Conservation (phyloP, 2,888 invertebrate genomes). For the Strigamia transsilvanica region DNA sequence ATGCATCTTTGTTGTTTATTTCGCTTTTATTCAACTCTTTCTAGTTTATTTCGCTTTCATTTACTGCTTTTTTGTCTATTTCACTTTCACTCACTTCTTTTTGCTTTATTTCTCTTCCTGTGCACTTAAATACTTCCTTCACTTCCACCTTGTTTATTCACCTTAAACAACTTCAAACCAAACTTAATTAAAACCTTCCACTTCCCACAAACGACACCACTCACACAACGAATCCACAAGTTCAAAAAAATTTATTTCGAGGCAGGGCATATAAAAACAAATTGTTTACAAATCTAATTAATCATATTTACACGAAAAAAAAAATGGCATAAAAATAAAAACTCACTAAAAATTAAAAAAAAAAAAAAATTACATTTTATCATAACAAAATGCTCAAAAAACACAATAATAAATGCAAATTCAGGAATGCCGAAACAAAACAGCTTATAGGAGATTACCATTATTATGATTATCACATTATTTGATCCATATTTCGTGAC, state of each 20-base stretch:
- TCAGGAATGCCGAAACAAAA: slow-evolving; percentile 9
- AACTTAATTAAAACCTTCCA: too few species aligned
- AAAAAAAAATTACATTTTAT: neutral
- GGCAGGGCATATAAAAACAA: neutral
- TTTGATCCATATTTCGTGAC: slow-evolving; percentile 37
- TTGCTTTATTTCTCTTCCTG: too few species aligned
- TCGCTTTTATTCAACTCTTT: too few species aligned
- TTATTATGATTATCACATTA: slow-evolving; percentile 6
- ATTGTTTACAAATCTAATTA: neutral
- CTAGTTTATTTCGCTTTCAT: too few species aligned
- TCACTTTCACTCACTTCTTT: too few species aligned
- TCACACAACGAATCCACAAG: neutral
- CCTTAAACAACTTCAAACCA: too few species aligned
- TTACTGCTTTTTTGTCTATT: too few species aligned
- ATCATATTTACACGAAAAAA: slow-evolving; percentile 1
- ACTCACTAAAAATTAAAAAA: neutral
- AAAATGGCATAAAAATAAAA: neutral
- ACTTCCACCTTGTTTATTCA: too few species aligned
- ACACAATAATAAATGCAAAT: neutral
- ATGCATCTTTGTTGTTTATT: too few species aligned
- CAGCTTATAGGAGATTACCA: neutral
- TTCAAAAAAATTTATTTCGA: slow-evolving; percentile 16
- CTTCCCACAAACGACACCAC: too few species aligned
- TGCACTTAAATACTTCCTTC: too few species aligned
- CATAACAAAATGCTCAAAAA: neutral